Conservation (phyloP, 1,140 invertebrate species). For the Hyphantria cunea region DNA sequence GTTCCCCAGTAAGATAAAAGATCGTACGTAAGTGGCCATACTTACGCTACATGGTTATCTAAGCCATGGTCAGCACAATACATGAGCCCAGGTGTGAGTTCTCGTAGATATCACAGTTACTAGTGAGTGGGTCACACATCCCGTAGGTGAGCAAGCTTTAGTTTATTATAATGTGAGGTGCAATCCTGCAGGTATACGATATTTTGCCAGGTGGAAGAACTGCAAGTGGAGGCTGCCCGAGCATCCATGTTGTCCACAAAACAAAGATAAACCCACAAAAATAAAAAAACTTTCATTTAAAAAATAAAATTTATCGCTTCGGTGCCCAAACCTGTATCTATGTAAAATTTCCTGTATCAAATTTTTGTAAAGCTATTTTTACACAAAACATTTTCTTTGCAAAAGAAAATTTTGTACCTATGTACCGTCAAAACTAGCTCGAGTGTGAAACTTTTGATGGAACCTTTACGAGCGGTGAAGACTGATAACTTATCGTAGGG, state of each 20-base stretch:
- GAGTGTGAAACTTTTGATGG: conserved; percentile 64
- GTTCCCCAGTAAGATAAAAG: neutral
- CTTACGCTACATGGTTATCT: neutral
- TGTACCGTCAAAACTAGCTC: conserved; percentile 67
- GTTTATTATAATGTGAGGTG: conserved; percentile 79
- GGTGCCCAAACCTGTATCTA: conserved; percentile 69
- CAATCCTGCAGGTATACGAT: conserved; percentile 88
- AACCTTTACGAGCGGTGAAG: conserved; percentile 77
- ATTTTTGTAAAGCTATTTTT: conserved; percentile 80
- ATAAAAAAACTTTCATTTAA: conserved; percentile 76
- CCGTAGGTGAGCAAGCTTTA: conserved; percentile 71
- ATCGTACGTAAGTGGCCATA: too few relatives aligned
- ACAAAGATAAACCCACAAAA: conserved; percentile 80
- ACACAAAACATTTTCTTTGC: conserved; percentile 69
- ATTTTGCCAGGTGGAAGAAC: conserved; percentile 90
- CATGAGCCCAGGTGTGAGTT: conserved; percentile 20
- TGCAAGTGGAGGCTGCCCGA: conserved; percentile 85
- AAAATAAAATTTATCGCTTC: conserved; percentile 73
- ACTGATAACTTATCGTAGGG: conserved; percentile 76
- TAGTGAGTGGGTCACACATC: conserved; percentile 26
- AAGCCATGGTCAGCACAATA: conserved; percentile 11
- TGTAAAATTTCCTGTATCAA: conserved; percentile 72
- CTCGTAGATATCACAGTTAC: neutral
- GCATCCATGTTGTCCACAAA: conserved; percentile 82
- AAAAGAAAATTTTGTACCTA: conserved; percentile 57